These are phyloP conservation scores for Gambusia affinis DNA, from an alignment of 2,113 vertebrate species.

Conservation along the genomic window DNA sequence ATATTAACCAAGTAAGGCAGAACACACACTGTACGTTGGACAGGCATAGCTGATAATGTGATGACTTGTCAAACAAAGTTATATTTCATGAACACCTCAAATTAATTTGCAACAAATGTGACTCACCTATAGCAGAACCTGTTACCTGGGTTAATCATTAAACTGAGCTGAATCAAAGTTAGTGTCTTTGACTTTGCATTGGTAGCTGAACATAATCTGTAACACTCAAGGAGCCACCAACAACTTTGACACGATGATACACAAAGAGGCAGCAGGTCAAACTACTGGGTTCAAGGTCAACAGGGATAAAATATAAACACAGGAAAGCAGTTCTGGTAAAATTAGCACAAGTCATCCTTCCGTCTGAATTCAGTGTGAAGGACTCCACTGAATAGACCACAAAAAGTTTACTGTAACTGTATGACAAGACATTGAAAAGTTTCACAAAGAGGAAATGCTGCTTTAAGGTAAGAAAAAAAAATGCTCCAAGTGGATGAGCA, in stretches of 20 bases:
- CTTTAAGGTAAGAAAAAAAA: too few species aligned
- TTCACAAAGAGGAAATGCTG: too few species aligned
- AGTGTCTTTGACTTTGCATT: constrained; percentile 7
- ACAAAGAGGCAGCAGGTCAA: constrained; percentile 53
- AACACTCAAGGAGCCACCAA: constrained; percentile 6
- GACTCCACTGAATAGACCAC: too few species aligned
- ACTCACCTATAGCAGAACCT: background rate
- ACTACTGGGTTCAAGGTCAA: constrained; percentile 22
- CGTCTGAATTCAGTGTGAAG: too few species aligned
- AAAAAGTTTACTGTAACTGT: too few species aligned
- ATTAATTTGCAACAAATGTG: background rate
- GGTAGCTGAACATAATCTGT: constrained; percentile 19
- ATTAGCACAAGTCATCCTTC: too few species aligned
- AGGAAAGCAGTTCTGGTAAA: background rate
- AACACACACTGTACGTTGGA: background rate
- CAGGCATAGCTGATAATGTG: background rate
- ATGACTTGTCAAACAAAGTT: background rate
- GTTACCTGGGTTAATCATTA: background rate
- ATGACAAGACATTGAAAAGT: too few species aligned
- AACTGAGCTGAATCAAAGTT: background rate
- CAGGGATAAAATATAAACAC: background rate
- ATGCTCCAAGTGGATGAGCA: too few species aligned
- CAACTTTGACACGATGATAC: constrained; percentile 19
- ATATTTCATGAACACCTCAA: background rate
- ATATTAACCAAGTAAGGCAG: background rate